These are phyloP conservation scores for Tangara arthus DNA, from an alignment of 2,797 vertebrate species.

Conservation along the genomic window DNA sequence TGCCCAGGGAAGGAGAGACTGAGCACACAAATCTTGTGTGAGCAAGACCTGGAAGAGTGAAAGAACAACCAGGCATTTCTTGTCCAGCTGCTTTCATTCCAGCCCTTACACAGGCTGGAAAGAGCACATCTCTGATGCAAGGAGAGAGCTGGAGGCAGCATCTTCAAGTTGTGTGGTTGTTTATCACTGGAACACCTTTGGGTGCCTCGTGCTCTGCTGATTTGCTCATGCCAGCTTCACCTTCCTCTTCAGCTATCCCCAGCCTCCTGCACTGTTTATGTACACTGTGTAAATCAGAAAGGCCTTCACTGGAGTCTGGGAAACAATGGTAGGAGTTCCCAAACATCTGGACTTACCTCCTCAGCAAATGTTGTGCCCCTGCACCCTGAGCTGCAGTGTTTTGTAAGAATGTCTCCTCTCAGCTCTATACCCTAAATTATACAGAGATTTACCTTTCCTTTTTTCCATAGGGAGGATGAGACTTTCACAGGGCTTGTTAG, in stretches of 20 bases:
- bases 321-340: neutral
- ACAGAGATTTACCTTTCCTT: neutral
- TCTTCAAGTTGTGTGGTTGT: neutral
- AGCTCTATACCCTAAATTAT: neutral
- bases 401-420: neutral
- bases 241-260: neutral
- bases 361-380: neutral
- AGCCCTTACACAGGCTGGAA: neutral
- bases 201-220: neutral
- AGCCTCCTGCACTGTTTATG: neutral
- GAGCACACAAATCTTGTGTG: neutral
- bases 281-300: neutral
- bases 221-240: neutral
- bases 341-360: neutral
- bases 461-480: neutral
- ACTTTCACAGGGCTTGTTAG: slow-evolving; percentile 38
- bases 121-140: neutral
- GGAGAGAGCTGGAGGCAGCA: neutral
- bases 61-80: neutral
- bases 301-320: neutral
- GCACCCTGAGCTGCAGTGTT: neutral
- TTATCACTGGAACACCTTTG: neutral
- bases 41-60: neutral
- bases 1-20: neutral
- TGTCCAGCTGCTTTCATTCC: neutral